phyloP scores from a whole-genome alignment of 1,140 invertebrate genomes.

The Scaptomyza graminum region DNA sequence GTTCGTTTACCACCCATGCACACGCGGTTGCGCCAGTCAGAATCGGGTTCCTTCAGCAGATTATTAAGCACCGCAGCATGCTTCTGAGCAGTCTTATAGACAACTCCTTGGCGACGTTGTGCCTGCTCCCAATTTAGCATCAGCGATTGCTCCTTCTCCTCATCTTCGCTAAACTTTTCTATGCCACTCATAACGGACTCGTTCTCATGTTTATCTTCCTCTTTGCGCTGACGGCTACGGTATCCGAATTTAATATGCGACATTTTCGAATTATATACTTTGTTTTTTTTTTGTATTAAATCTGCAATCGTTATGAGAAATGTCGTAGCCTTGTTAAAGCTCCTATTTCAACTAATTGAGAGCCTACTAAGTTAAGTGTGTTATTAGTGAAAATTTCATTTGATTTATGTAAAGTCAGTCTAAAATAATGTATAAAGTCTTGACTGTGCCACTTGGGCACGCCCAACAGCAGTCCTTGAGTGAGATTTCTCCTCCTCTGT shows the following conservation, averaged over 20 bases:
- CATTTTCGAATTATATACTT: slow-evolving; percentile 11
- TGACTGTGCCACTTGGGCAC: slow-evolving; percentile 32
- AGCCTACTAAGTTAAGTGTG: slow-evolving; percentile 40
- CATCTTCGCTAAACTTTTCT: not conserved
- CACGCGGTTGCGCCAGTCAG: not conserved
- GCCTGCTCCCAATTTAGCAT: slow-evolving; percentile 7
- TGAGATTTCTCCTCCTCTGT: not conserved
- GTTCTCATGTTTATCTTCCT: too few species aligned
- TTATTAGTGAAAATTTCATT: slow-evolving; percentile 48
- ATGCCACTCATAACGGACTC: slow-evolving; percentile 7
- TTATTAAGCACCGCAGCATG: slow-evolving; percentile 17
- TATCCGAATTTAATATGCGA: slow-evolving; percentile 19
- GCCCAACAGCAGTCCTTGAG: not conserved
- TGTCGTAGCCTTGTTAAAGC: slow-evolving; percentile 9
- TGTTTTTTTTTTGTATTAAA: not conserved
- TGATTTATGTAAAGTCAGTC: slow-evolving; percentile 11
- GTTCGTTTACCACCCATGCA: not conserved
- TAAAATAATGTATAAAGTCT: slow-evolving; percentile 32
- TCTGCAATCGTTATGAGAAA: slow-evolving; percentile 9
- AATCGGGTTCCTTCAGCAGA: slow-evolving; percentile 9
- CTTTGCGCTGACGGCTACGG: not conserved
- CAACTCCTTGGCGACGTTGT: slow-evolving; percentile 25
- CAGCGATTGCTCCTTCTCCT: not conserved
- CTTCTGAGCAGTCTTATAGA: slow-evolving; percentile 20
- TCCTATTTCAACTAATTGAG: slow-evolving; percentile 31